Percentiles rank a stretch among this genome's conserved stretches.
These are phyloP conservation scores for Psilanteris sp. DNA, from an alignment of 1,140 invertebrate species.

Conservation along the genomic window DNA sequence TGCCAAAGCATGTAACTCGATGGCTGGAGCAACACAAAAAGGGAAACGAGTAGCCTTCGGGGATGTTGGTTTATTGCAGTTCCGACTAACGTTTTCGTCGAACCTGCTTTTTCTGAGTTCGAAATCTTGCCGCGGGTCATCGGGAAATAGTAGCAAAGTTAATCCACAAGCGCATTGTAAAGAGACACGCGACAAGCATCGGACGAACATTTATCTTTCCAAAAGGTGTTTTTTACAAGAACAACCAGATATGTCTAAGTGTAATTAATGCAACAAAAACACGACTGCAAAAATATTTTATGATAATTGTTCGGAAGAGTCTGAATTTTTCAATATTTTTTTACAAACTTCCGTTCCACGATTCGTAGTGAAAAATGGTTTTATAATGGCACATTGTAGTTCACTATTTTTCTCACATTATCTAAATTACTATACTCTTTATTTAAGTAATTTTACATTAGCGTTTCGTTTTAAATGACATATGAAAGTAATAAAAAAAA, in stretches of 20 bases:
- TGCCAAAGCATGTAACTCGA: too few species aligned
- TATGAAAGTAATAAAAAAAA: too few species aligned
- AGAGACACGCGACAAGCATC: constrained; percentile 37
- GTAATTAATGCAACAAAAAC: constrained; percentile 17
- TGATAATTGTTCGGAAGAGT: too few species aligned
- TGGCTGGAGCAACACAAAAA: constrained; percentile 9
- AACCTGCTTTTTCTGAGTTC: constrained; percentile 36
- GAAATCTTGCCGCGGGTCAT: constrained; percentile 28
- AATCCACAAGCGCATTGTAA: constrained; percentile 26
- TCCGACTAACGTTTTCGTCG: constrained; percentile 35
- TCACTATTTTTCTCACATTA: too few species aligned
- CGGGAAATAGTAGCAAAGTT: constrained; percentile 29
- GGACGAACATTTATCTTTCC: constrained; percentile 11
- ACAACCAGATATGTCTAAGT: neutral
- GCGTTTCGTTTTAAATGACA: too few species aligned
- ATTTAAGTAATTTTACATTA: too few species aligned
- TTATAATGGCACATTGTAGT: too few species aligned
- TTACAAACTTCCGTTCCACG: too few species aligned
- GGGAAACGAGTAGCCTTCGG: constrained; percentile 10
- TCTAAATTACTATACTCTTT: too few species aligned
- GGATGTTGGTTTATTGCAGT: constrained; percentile 38
- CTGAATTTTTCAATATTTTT: too few species aligned
- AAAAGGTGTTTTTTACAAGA: constrained; percentile 12
- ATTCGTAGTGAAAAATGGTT: too few species aligned
- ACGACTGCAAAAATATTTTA: constrained; percentile 1